A percentile compares a stretch with the other conserved stretches of the same genome.
Conservation (phyloP, 2,888 invertebrate genomes). For the Trachelus troglodyta region DNA sequence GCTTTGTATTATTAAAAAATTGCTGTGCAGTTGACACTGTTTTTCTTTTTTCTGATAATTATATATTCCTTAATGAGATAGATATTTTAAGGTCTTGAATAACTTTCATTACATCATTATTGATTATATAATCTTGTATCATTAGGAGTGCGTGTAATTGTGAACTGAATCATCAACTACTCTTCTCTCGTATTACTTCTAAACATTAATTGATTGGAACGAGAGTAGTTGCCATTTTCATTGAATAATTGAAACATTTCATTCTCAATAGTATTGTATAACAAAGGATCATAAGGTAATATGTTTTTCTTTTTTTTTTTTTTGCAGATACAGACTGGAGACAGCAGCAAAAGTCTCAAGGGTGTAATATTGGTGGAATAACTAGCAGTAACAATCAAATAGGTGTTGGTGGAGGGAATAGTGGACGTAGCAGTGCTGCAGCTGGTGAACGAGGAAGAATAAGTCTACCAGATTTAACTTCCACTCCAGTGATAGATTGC, state of each 20-base stretch:
- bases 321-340: conserved; percentile 57
- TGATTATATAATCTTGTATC: background rate
- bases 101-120: background rate
- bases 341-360: conserved; percentile 55
- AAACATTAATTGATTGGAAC: background rate
- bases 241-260: background rate
- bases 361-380: conserved; percentile 43
- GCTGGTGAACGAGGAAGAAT: background rate
- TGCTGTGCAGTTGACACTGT: background rate
- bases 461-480: conserved; percentile 54
- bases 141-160: background rate
- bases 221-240: background rate
- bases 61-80: background rate
- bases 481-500: conserved; percentile 55
- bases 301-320: conserved; percentile 17
- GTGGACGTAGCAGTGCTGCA: background rate
- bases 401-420: conserved; percentile 25
- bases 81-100: background rate
- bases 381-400: conserved; percentile 50
- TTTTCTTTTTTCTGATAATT: background rate
- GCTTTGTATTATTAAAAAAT: background rate
- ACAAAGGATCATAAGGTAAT: background rate
- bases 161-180: background rate
- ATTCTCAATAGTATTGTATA: background rate
- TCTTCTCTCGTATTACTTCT: background rate